Evolutionary conservation across 1,140 invertebrate genomes (phyloP), one percentile per base, ranked within the genome.

Genomic region (Brevipalpus yothersi): DNA sequence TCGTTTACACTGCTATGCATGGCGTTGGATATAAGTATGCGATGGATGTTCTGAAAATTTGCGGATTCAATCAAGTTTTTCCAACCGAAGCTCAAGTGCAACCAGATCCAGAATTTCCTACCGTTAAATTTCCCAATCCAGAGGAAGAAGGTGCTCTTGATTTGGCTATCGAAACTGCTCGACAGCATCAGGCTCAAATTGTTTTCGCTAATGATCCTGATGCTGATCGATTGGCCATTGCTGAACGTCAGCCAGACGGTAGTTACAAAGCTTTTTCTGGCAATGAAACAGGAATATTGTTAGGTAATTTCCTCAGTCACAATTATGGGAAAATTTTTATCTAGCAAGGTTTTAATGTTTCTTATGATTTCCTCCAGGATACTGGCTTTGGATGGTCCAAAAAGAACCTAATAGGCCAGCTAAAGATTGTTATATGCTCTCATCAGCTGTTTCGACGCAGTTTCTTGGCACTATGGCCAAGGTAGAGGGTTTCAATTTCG

Each of bases 121-220:
- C 92, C 0, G 92, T 98, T 0, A 80, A 80, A 66, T 96, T 92
- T 75, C 95, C 95, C 0, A 99, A 99, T 75, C 95, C 95, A 1
- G 95, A 99, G 72, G 95, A 98, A 74, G 83, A 86, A 68, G 83
- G 83, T 67, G 85, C 89, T 55, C 69, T 99, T 58, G 77, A 84
- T 68, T 73, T 95, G 19, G 81, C 92, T 21, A 82, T 94, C 64
- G 75, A 81, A 70, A 81, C 84, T 13, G 94, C 94, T 0, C 78
- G 89, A 68, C 65, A 74, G 49, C 76, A 79, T 63, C 72, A 74
- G 1, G 81, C 80, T 45, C 73, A 74, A 1, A 71, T 97, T 1
- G 88, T 98, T 65, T 70, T 98, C 19, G 93, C 92, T 0, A 98
- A 98, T 75, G 95, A 99, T 75, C 95, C 95, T 12, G 95, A 99